phyloP scores from a whole-genome alignment of 2,113 vertebrate genomes.

The Eptesicus fuscus region DNA sequence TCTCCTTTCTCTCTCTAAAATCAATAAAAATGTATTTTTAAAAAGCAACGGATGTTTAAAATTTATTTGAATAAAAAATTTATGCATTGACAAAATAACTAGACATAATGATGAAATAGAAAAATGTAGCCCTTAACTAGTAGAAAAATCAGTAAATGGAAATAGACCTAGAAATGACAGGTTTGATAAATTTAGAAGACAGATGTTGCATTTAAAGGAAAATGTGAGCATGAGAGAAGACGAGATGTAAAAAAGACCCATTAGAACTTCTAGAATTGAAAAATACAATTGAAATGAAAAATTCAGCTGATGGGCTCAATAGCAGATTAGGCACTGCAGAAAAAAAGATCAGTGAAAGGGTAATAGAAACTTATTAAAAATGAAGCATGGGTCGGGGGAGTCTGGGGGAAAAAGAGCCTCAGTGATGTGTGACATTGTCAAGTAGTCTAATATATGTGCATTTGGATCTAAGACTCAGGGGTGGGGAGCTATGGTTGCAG shows the following conservation, averaged over 20 bases:
- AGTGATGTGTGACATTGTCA: not conserved
- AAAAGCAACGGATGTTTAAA: not conserved
- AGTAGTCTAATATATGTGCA: not conserved
- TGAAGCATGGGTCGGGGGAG: not conserved
- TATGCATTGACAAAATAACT: not conserved
- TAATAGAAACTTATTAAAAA: slow-evolving; percentile 23
- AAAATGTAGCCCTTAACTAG: not conserved
- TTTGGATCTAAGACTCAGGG: not conserved
- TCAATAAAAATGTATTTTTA: not conserved
- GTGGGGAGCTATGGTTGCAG: not conserved
- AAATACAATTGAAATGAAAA: not conserved
- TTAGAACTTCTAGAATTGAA: not conserved
- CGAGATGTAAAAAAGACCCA: not conserved
- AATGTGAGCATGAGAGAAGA: not conserved
- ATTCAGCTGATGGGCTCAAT: not conserved
- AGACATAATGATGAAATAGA: not conserved
- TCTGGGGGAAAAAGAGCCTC: not conserved
- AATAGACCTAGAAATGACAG: not conserved
- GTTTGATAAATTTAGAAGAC: not conserved
- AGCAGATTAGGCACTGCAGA: not conserved
- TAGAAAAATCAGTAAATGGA: not conserved
- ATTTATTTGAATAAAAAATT: not conserved
- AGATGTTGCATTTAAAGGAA: not conserved
- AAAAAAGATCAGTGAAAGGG: not conserved
- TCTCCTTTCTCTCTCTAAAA: not conserved